Evolutionary conservation across 2,113 vertebrate species (phyloP), one percentile per base, ranked within the genome.

Genomic region (Otus sunia): DNA sequence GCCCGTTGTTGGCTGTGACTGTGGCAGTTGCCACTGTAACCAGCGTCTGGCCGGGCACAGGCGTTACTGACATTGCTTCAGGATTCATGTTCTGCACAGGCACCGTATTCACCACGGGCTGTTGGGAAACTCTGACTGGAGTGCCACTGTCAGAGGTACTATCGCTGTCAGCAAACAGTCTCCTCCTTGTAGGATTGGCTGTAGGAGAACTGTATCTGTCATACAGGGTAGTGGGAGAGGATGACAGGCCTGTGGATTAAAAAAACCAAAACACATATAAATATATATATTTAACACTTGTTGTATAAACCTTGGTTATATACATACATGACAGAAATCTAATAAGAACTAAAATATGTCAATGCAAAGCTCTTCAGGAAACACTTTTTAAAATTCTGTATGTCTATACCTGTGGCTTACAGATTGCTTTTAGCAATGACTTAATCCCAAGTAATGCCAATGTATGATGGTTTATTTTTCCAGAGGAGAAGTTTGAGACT

Each of bases 11-110:
- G 95, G 98, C 98, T 1, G 98, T 99, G 27, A 99, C 98, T 0
- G 98, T 97, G 69, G 99, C 99, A 1, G 99, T 99, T 39, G 98
- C 99, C 97, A 99, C 98, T 1, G 99, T 99, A 30, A 99, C 99
- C 94, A 99, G 96, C 0, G 99, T 99, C 98, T 99, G 99, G 23
- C 99, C 99, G 0, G 98, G 98, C 93, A 98, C 98, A 0, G 98
- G 98, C 10, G 98, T 97, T 29, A 98, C 97, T 3, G 98, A 96
- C 96, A 98, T 96, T 1, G 98, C 47, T 21, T 98, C 98, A 3
- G 96, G 95, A 20, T 96, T 91, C 29, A 98, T 69, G 58, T 93
- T 98, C 95, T 98, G 98, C 84, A 98, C 94, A 0, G 98, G 97
- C 7, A 99, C 98, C 0, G 98, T 91, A 47, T 96, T 98, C 32